Base-by-base conservation (phyloP, 1,140 invertebrate genomes). In the Bradynema listronoti region DNA sequence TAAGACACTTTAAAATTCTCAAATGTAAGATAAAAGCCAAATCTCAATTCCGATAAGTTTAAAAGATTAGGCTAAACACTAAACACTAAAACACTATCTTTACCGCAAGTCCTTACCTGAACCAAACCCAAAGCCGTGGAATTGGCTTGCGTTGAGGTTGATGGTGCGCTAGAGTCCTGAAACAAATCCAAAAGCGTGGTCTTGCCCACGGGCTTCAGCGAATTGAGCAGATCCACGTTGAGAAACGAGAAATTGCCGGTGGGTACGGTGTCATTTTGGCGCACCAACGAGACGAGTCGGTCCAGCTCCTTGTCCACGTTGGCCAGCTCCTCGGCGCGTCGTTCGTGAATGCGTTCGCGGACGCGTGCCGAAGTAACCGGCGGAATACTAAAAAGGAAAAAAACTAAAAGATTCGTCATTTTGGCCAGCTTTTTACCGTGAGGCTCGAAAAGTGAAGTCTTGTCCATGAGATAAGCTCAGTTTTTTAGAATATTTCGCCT, bases 231-330 rank as follows among this genome's bases (percentile, higher is more conserved):
- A 58, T 16, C 41, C n/a, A 16, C 16, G n/a, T 32, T 41, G 27
- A 16, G 50, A 46, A 60, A 33, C 32, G 25, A 32, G 14, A 22
- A 25, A 7, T 14, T 25, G 56, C 14, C 4, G 34, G n/a, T 11
- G 34, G 14, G 16, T 32, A 7, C 5, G 25, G 11, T 32, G 49
- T 30, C 42, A 54, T 63, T 65, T 54, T 63, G 42, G 14, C 57
- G 36, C 24, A 63, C 61, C 46, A 63, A 30, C 5, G 61, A 63
- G 1, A 63, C 61, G 9, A 63, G 33, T 55, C 61, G 51, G 25
- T 63, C 61, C 58, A 63, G 27, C 36, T 63, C 61, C 5, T 52
- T 66, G 34, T 63, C 61, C 6, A 61, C 61, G 34, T 62, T 65
- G 5, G 61, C 63, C 29, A 63, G 39, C 30, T 63, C 61, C 11